Evolutionary conservation across 1,140 invertebrate species (phyloP).

Genomic region (Pseudachorutes palmiensis): DNA sequence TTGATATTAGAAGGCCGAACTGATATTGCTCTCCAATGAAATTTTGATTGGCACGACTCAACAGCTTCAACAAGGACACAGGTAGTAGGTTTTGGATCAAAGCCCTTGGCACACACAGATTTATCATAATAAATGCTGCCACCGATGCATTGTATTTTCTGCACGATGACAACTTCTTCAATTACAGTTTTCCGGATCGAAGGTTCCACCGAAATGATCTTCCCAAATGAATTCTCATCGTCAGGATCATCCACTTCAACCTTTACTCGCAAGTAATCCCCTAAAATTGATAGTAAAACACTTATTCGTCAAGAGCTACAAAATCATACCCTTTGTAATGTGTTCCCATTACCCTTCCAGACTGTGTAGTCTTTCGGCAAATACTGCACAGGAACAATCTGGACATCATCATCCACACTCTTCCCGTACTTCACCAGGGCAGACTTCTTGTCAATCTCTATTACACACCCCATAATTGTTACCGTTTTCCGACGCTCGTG

Average conservation of each 20-base stretch:
- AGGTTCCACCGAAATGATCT: slow-evolving; percentile 15
- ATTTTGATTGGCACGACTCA: slow-evolving; percentile 14
- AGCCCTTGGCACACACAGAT: background rate
- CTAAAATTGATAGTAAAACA: slow-evolving; percentile 13
- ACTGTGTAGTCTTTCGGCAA: background rate
- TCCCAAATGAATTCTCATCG: background rate
- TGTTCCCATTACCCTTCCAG: background rate
- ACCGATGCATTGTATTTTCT: slow-evolving; percentile 2
- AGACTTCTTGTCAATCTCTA: background rate
- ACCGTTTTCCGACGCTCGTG: background rate
- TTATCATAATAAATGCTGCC: slow-evolving; percentile 16
- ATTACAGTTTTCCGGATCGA: slow-evolving; percentile 20
- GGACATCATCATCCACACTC: slow-evolving; percentile 2
- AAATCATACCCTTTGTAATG: background rate
- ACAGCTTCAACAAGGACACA: slow-evolving; percentile 16
- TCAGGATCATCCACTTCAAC: slow-evolving; percentile 16
- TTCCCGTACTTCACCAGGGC: background rate
- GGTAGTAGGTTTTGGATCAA: background rate
- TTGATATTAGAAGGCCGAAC: slow-evolving; percentile 10
- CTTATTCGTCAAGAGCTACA: background rate
- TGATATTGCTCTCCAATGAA: slow-evolving; percentile 23
- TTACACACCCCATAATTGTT: slow-evolving; percentile 4
- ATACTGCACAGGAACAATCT: background rate
- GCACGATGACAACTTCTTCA: slow-evolving; percentile 12
- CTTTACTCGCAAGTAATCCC: slow-evolving; percentile 25